Conservation (phyloP, 92 coral and sea anemone species). For the Phymanthus crucifer region DNA sequence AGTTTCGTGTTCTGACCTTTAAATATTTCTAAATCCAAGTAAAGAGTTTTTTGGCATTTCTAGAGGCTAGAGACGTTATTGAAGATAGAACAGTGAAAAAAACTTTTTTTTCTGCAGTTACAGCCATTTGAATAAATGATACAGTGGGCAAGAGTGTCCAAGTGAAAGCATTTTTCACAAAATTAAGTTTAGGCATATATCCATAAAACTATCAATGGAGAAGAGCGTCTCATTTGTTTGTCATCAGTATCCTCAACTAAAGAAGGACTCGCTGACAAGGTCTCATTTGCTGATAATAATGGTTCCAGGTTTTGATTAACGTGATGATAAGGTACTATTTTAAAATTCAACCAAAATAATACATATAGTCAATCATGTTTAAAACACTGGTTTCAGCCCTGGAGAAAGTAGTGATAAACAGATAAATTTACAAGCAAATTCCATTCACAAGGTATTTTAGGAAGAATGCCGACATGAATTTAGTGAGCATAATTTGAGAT, state of each 20-base stretch:
- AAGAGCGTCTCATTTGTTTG: not conserved
- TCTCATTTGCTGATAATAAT: conserved; percentile 22
- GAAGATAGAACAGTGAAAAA: not conserved
- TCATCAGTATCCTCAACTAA: conserved; percentile 17
- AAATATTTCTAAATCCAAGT: not conserved
- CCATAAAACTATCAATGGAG: not conserved
- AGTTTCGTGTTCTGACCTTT: not conserved
- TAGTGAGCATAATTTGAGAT: not conserved
- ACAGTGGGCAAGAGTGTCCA: not conserved
- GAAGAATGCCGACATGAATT: not conserved
- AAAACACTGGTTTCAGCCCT: not conserved
- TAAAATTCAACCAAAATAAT: not conserved
- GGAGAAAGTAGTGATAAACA: too few relatives aligned
- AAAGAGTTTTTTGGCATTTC: not conserved
- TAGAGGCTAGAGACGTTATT: not conserved
- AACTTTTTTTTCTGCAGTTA: not conserved
- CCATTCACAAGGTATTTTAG: not conserved
- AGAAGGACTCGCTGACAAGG: conserved; percentile 20
- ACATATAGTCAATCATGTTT: not conserved
- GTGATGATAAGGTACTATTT: not conserved
- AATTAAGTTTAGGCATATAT: not conserved
- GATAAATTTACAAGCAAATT: not conserved
- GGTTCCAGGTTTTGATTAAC: conserved; percentile 20
- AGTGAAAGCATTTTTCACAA: not conserved
- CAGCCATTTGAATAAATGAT: too few relatives aligned